Evolutionary conservation across 2,797 vertebrate species (phyloP), one percentile per base, ranked within the genome.

Genomic region (Tangara arthus): DNA sequence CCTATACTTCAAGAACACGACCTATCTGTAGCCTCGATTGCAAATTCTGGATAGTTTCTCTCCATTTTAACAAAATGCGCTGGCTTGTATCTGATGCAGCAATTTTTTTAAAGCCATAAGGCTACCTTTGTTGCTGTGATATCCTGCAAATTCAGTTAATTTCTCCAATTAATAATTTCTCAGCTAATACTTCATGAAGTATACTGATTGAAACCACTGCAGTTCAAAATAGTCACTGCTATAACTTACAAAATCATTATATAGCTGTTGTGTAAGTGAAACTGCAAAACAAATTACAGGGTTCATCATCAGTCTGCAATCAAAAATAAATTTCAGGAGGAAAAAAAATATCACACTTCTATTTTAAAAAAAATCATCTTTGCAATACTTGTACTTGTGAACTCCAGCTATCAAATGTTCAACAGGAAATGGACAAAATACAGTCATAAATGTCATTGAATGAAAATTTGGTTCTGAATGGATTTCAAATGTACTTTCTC

Each of bases 111-210:
- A 94, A 94, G 82, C 70, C 49, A 87, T 13, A 91, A 94, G 42
- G 35, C 56, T 72, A 91, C 70, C 27, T 79, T 77, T 75, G 82
- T 87, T 95, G 94, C 92, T 81, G 77, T 87, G 73, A 73, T 82
- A 91, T 49, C 79, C 59, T 83, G 71, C 22, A 90, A 87, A 94
- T 68, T 26, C 70, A 66, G 77, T 76, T 94, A 93, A 93, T 96
- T 96, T 82, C 68, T 87, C 68, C 70, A 80, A 30, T 87, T 93
- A 94, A 66, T 86, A 94, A 93, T 91, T 90, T 91, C 56, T 87
- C 82, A 80, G 60, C 41, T 93, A 94, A 86, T 84, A 90, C 53
- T 83, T 90, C 77, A 75, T 77, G 80, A 90, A 91, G 60, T 5
- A 14, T 57, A 87, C 56, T 49, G 27, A 70, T 3, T 63, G 72